Evolutionary conservation across 2,888 invertebrate species (phyloP).

Genomic region (Caenorhabditis imperialis): DNA sequence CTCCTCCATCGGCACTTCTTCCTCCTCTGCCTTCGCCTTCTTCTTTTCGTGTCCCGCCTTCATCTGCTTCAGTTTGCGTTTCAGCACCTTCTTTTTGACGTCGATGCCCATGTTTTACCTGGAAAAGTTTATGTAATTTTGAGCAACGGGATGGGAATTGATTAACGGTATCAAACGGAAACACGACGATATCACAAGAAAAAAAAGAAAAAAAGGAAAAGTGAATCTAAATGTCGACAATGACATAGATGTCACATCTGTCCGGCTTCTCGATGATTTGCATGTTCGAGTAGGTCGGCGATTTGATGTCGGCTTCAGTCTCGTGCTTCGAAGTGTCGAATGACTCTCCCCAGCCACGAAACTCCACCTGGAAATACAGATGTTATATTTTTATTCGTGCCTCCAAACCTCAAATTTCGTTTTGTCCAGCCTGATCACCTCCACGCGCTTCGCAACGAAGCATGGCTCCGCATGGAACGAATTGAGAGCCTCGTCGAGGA

Average conservation of each 20-base stretch:
- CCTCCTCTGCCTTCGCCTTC: constrained; percentile 20
- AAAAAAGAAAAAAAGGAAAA: constrained; percentile 5
- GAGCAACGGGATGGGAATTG: constrained; percentile 18
- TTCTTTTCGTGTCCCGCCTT: constrained; percentile 58
- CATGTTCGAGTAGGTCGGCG: constrained; percentile 99
- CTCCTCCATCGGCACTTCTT: constrained; percentile 51
- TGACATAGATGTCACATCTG: constrained; percentile 89
- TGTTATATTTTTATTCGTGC: neutral
- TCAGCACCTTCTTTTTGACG: constrained; percentile 76
- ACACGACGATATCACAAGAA: neutral
- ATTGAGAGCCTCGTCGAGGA: constrained; percentile 93
- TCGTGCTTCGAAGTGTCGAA: constrained; percentile 90
- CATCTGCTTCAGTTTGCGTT: constrained; percentile 74
- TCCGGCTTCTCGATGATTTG: constrained; percentile 84
- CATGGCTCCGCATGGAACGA: constrained; percentile 85
- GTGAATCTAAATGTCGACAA: constrained; percentile 89
- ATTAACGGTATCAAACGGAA: constrained; percentile 3
- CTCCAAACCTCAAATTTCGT: constrained; percentile 34
- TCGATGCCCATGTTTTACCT: constrained; percentile 66
- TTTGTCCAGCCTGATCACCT: constrained; percentile 64
- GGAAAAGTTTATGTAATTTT: constrained; percentile 6
- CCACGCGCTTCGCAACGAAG: constrained; percentile 72
- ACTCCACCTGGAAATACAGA: constrained; percentile 47
- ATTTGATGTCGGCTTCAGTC: constrained; percentile 95
- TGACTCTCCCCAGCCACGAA: constrained; percentile 84